Evolutionary conservation across 1,140 invertebrate species (phyloP).

Genomic region (Solenopsis fugax): DNA sequence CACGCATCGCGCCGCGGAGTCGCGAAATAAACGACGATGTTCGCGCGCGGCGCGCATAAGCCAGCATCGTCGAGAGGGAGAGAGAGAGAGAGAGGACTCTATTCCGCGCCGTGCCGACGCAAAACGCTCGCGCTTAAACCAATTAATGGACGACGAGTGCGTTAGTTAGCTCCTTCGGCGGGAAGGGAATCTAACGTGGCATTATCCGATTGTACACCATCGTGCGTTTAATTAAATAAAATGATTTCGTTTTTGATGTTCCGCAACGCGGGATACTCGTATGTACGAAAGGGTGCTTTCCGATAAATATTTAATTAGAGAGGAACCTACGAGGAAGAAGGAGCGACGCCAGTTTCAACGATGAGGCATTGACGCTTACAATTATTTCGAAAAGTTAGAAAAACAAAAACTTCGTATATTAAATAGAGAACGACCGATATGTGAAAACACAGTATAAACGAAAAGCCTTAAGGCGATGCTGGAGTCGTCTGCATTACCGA

Average conservation of each 20-base stretch:
- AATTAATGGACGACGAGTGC: conserved; percentile 43
- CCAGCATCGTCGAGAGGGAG: not conserved
- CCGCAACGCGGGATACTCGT: not conserved
- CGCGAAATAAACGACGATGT: conserved; percentile 49
- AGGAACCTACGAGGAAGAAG: not conserved
- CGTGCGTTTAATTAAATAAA: conserved; percentile 53
- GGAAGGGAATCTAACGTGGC: not conserved
- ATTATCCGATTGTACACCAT: not conserved
- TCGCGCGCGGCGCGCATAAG: conserved; percentile 27
- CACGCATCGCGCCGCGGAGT: conserved; percentile 2
- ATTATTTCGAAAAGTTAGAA: too few species aligned
- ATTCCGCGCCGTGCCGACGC: conserved; percentile 33
- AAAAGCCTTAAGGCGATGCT: too few species aligned
- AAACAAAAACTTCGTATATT: too few species aligned
- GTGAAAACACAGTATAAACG: too few species aligned
- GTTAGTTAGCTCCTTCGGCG: conserved; percentile 27
- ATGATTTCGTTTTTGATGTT: conserved; percentile 2
- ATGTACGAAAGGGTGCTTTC: not conserved
- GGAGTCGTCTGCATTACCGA: too few species aligned
- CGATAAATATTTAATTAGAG: not conserved
- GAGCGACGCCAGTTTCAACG: not conserved
- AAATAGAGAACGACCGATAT: too few species aligned
- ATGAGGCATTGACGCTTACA: too few species aligned
- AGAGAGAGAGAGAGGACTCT: not conserved
- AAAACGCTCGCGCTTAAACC: conserved; percentile 38